Conservation (phyloP, 2,113 vertebrate genomes). For the Trinectes maculatus region DNA sequence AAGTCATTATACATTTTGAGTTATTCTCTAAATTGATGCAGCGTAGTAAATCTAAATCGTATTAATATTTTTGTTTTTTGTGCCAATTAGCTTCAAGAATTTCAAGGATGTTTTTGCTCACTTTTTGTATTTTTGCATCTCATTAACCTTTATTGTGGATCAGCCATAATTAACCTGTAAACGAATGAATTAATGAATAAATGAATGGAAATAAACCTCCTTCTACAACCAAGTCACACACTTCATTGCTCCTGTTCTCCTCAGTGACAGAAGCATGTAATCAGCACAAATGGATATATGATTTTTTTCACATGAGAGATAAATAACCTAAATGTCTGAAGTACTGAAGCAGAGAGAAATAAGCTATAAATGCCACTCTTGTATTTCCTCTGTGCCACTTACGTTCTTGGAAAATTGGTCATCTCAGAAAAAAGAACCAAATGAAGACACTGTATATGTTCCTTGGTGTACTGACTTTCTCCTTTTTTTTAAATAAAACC, state of each 20-base stretch:
- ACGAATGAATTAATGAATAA: neutral
- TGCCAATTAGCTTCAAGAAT: too few relatives aligned
- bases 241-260: slow-evolving; percentile 10
- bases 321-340: slow-evolving; percentile 13
- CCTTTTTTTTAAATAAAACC: slow-evolving; percentile 30
- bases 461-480: slow-evolving; percentile 32
- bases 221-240: neutral
- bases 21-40: too few relatives aligned
- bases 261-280: slow-evolving; percentile 32
- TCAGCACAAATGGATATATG: slow-evolving; percentile 14
- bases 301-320: slow-evolving; percentile 30
- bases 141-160: slow-evolving; percentile 3
- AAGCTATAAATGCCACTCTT: too few relatives aligned
- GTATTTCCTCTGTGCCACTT: slow-evolving; percentile 10
- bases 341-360: neutral
- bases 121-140: too few relatives aligned
- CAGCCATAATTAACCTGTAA: neutral
- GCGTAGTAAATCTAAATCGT: too few relatives aligned
- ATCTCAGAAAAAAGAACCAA: slow-evolving; percentile 38
- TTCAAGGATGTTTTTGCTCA: neutral
- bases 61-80: too few relatives aligned
- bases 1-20: slow-evolving; percentile 27
- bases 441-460: slow-evolving; percentile 32
- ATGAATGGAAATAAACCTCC: slow-evolving; percentile 18
- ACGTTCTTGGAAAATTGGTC: slow-evolving; percentile 17